A percentile compares a stretch with the other conserved stretches of the same genome.
Conservation (phyloP, 2,888 invertebrate species). For the Caenorhabditis sp. region DNA sequence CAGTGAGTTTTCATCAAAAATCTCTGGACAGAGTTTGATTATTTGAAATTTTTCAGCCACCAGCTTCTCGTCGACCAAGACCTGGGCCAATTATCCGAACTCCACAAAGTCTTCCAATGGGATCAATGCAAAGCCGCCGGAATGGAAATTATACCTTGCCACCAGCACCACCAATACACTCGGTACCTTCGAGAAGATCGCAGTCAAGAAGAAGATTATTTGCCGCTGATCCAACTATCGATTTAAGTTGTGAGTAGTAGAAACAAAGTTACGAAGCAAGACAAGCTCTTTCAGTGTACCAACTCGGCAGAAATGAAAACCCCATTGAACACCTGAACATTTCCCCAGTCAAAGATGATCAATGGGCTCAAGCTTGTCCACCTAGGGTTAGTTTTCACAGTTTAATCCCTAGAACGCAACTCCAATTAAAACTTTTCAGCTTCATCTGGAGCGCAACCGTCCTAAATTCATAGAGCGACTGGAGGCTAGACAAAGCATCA, state of each 20-base stretch:
- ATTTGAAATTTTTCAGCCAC: constrained; percentile 24
- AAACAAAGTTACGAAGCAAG: no score
- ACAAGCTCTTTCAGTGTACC: constrained; percentile 11
- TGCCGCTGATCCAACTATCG: constrained; percentile 1
- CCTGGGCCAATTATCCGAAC: constrained; percentile 5
- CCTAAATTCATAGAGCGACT: constrained; percentile 58
- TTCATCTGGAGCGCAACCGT: constrained; percentile 52
- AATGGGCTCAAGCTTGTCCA: constrained; percentile 41
- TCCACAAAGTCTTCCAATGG: constrained; percentile 31
- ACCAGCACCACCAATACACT: background rate
- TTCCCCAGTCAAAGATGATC: constrained; percentile 55
- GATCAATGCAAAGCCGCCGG: constrained; percentile 9
- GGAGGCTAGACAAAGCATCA: constrained; percentile 54
- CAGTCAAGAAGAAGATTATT: constrained; percentile 46
- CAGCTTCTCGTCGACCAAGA: background rate
- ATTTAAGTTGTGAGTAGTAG: constrained; percentile 25
- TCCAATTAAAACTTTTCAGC: no score
- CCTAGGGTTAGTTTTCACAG: constrained; percentile 26
- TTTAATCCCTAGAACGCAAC: no score
- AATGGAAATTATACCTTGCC: background rate
- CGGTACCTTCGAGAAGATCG: constrained; percentile 20
- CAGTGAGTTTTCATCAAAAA: constrained; percentile 7
- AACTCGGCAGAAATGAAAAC: constrained; percentile 29
- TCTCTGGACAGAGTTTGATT: no score
- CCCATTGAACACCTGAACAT: constrained; percentile 58